Base-by-base conservation (phyloP, 1,140 invertebrate genomes). In the Eueides isabella region DNA sequence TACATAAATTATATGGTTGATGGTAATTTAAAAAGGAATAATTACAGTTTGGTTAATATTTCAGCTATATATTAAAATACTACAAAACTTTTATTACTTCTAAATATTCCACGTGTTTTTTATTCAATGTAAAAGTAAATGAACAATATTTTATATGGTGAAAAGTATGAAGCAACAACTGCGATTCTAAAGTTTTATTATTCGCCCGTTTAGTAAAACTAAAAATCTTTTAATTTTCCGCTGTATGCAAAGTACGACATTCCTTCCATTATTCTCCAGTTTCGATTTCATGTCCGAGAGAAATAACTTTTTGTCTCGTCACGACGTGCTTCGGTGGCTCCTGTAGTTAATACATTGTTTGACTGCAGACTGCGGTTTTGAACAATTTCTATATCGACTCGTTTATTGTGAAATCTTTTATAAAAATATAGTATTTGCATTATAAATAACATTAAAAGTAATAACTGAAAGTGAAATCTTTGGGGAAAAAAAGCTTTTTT, bases 171-270 rank as follows among this genome's bases (percentile, higher is more conserved):
- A 23, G 19, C 1, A 30, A 11, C 30, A 28, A n/a, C 28, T n/a
- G 7, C 79, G 67, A 67, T 85, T 89, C 85, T 65, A 83, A 38
- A 33, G 65, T 68, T 82, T 82, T 82, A 33, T 73, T 76, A 67
- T 72, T 72, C 71, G 48, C 33, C 74, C 78, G 79, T 84, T 86
- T 85, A 88, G 80, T 77, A 82, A 76, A 82, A 85, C 79, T 80
- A 86, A 87, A 89, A 83, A 88, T 87, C 83, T 85, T 91, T 89
- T 88, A 90, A 92, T 90, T 92, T 90, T 82, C 85, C 87, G 85
- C 86, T 79, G 86, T 88, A 89, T 87, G 85, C 85, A 84, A 86
- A 84, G 82, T 74, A 81, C 80, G 80, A 82, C 80, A 83, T 89
- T 83, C 79, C 79, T 85, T 82, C 80, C 83, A 82, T 89, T 89